Base-by-base conservation (phyloP, 1,140 invertebrate species). In the Sogatella furcifera region DNA sequence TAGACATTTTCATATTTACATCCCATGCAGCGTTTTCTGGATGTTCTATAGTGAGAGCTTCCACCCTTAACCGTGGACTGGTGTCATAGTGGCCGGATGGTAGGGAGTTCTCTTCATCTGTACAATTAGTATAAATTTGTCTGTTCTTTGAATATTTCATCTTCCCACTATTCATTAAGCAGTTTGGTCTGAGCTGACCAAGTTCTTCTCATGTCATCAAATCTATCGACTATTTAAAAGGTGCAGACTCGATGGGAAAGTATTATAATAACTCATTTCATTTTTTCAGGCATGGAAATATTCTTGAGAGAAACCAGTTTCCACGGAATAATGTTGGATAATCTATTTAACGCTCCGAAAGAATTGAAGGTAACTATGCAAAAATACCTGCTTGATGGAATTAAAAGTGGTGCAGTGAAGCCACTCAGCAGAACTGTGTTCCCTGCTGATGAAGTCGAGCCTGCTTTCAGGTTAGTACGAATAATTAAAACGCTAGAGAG, bases 261-360 rank as follows among this genome's bases (percentile, higher is more conserved):
- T 49, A 49, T 15, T 49, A 1, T 13, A 11, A 49, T 41, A 21
- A 21, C 17, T 19, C 19, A 31, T 56, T 55, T 46, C 46, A 22
- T 62, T 55, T 54, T 43, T 62, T 54, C 52, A 67, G 65, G 74
- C 14, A 73, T 77, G 73, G 76, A 89, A 52, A 76, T 87, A 44
- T 93, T 97, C 74, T 74, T 85, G 41, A 86, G 85, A 57, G 92
- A 93, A 69, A 83, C 86, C 5, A 89, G 86, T 69, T 89, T 95
- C 76, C 89, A 92, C 75, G 90, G 91, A 41, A 85, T 95, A 62
- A 80, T 93, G 68, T 79, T 95, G 67, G 91, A 93, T 73, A 80
- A 81, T 60, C 73, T 94, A 54, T 85, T 88, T 68, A 74, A 71
- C 59, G 71, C 71, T 59, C 41, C 68, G 55, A 42, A 71, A 62